A percentile compares a stretch with the other conserved stretches of the same genome.
These are phyloP conservation scores for Serilophus lunatus DNA, from an alignment of 2,113 vertebrate species.

Conservation along the genomic window DNA sequence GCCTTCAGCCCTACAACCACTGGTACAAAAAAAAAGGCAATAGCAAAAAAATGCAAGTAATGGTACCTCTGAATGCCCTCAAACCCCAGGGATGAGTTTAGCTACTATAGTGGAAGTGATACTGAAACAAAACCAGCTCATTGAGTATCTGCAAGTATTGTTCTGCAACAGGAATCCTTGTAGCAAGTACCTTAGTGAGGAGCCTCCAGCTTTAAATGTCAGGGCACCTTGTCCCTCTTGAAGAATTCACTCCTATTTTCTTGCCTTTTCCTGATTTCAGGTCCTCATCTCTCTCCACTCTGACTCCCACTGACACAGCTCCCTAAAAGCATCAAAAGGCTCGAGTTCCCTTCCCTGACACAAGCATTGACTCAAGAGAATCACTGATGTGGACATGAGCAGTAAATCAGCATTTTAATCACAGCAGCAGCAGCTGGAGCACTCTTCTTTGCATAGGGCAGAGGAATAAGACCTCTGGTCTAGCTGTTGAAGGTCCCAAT, in stretches of 20 bases:
- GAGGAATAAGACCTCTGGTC: background rate
- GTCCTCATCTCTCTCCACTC: background rate
- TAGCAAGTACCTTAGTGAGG: background rate
- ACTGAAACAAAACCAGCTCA: background rate
- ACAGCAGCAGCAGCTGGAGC: background rate
- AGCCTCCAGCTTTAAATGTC: background rate
- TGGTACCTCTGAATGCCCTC: background rate
- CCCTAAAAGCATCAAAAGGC: background rate
- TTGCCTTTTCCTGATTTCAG: background rate
- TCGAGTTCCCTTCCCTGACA: background rate
- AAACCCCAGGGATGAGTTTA: background rate
- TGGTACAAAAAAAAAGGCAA: background rate
- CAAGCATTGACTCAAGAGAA: background rate
- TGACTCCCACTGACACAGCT: background rate
- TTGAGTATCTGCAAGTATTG: background rate
- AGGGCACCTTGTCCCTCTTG: background rate
- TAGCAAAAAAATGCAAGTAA: background rate
- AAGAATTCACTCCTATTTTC: background rate
- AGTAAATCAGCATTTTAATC: background rate
- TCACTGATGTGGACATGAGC: background rate
- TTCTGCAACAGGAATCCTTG: background rate
- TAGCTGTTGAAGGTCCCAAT: background rate
- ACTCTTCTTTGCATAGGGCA: background rate
- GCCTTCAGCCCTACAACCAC: background rate
- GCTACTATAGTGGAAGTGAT: background rate